These are phyloP conservation scores for Apeltes quadracus DNA, from an alignment of 2,113 vertebrate genomes.

Conservation along the genomic window DNA sequence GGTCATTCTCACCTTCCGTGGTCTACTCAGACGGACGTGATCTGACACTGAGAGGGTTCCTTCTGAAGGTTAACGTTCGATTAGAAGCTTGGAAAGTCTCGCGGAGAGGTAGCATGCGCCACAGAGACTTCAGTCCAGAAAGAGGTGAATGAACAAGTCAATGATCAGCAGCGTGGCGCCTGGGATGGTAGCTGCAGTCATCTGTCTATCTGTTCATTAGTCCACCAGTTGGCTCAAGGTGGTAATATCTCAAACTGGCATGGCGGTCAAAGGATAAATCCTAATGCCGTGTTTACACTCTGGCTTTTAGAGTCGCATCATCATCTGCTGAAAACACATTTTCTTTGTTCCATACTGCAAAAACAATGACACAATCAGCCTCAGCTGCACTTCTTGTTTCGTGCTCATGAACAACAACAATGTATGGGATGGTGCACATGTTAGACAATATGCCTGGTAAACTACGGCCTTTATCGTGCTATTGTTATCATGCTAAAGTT, in stretches of 20 bases:
- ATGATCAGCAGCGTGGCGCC: neutral
- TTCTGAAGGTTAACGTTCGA: slow-evolving; percentile 61
- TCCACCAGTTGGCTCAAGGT: neutral
- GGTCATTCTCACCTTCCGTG: slow-evolving; percentile 68
- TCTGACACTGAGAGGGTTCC: slow-evolving; percentile 37
- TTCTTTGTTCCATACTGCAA: neutral
- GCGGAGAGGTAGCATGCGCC: slow-evolving; percentile 9
- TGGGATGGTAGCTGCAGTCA: neutral
- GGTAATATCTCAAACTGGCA: slow-evolving; percentile 1
- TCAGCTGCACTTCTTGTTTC: neutral
- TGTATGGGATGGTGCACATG: neutral
- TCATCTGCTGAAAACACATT: neutral
- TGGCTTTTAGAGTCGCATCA: neutral
- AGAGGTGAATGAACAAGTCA: neutral
- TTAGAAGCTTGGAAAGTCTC: slow-evolving; percentile 21
- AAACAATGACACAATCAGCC: neutral
- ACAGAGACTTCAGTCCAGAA: neutral
- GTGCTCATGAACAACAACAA: neutral
- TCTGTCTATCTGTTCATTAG: neutral
- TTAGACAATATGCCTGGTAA: neutral
- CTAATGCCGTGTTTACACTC: neutral
- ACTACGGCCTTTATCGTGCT: neutral
- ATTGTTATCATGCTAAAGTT: neutral
- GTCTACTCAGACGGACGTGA: slow-evolving; percentile 41
- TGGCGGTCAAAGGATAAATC: neutral